A percentile compares a stretch with the other conserved stretches of the same genome.
Evolutionary conservation across 1,140 invertebrate genomes (phyloP).

Genomic region (Galendromus occidentalis): DNA sequence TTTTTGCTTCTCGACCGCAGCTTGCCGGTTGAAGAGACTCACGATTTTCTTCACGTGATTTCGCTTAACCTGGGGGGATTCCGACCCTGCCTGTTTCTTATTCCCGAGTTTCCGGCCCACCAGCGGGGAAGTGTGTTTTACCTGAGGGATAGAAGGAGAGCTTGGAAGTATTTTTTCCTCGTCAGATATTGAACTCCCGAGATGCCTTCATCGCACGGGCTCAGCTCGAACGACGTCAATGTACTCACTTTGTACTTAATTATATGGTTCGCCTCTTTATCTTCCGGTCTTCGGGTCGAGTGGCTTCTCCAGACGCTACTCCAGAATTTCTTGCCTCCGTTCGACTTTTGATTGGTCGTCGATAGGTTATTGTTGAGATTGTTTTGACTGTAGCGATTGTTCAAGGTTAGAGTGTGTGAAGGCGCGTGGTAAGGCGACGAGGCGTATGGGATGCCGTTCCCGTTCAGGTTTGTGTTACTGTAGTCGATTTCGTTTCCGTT

Average conservation of each 20-base stretch:
- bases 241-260: background rate
- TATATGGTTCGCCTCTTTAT: background rate
- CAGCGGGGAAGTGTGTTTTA: background rate
- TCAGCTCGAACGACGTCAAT: too few relatives aligned
- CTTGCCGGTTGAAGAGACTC: constrained; percentile 2
- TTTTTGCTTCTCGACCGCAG: background rate
- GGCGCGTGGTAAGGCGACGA: constrained; percentile 1
- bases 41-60: constrained; percentile 7
- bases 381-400: background rate
- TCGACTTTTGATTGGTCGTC: background rate
- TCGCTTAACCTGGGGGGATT: background rate
- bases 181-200: too few relatives aligned
- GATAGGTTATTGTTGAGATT: background rate
- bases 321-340: constrained; percentile 1
- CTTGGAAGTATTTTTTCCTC: too few relatives aligned
- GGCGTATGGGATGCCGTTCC: background rate
- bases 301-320: constrained; percentile 9
- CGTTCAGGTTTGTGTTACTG: constrained; percentile 8
- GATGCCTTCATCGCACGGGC: too few relatives aligned
- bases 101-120: background rate
- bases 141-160: too few relatives aligned
- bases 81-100: background rate
- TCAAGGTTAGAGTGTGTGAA: background rate
- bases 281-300: background rate
- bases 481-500: constrained; percentile 9